A percentile compares a stretch with the other conserved stretches of the same genome.
phyloP scores from a whole-genome alignment of 2,797 vertebrate species.

The Staurois parvus region DNA sequence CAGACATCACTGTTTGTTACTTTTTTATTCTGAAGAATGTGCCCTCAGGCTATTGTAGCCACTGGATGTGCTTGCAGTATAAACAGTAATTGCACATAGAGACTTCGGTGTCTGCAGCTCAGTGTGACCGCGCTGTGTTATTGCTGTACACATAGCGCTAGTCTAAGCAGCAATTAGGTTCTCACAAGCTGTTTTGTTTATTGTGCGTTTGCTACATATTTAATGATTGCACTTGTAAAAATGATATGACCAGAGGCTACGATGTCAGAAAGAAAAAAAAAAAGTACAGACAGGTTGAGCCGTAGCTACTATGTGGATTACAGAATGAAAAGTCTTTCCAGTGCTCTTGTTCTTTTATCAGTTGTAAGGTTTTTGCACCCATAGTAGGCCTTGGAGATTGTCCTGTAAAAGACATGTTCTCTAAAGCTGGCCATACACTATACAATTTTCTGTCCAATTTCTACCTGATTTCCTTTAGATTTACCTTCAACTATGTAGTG shows the following conservation, averaged over 20 bases:
- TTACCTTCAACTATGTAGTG: no score
- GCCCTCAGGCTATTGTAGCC: background rate
- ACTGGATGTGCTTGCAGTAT: background rate
- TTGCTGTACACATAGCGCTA: background rate
- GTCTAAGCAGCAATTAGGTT: background rate
- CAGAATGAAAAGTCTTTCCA: background rate
- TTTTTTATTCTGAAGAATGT: background rate
- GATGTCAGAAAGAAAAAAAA: background rate
- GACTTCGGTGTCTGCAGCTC: background rate
- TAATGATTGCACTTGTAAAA: conserved; percentile 1
- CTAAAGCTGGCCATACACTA: no score
- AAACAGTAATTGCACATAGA: background rate
- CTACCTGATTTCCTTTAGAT: no score
- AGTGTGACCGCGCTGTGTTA: background rate
- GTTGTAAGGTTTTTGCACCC: no score
- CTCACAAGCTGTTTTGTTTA: background rate
- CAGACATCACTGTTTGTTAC: no score
- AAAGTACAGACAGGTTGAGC: background rate
- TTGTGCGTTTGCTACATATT: background rate
- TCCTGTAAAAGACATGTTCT: no score
- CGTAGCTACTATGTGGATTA: background rate
- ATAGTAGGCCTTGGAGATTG: background rate
- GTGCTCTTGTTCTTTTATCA: background rate
- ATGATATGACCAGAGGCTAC: background rate
- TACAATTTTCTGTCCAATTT: no score